Base-by-base conservation (phyloP, 1,140 invertebrate species). In the Plectus sambesii region DNA sequence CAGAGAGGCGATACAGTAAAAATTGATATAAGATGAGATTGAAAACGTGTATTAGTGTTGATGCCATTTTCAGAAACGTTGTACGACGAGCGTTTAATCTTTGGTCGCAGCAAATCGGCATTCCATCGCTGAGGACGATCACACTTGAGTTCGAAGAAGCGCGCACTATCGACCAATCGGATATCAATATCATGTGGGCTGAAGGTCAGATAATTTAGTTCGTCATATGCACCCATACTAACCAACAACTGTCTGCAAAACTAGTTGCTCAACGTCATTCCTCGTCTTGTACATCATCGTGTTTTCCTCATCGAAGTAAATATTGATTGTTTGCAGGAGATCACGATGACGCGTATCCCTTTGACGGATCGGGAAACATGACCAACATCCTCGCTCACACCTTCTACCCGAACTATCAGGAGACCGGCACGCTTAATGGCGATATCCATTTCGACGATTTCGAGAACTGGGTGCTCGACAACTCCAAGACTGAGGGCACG, bases 371-470 rank as follows among this genome's bases (percentile, higher is more conserved):
- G 12, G 60, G 62, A 5, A 20, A 36, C 17, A 40, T 55, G 23
- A 29, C 52, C 5, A 62, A 62, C 42, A 55, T 62, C 48, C 35
- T 62, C 36, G 60, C 60, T 3, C 60, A 62, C 38, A 62, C 60
- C 3, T 62, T 62, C 25, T 62, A 66, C 26, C 60, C 60, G 2
- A 62, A 59, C 27, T 62, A 66, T 30, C 47, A 63, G 22, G 38
- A 37, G 5, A 48, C 47, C 29, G 48, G 48, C 1, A 50, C 44
- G 5, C 39, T 62, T 5, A 62, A 62, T 38, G 60, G 60, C 12
- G 60, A 62, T 36, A 62, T 62, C 35, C 60, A 62, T 47, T 27
- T 62, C 15, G 60, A 62, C 49, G 60, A 62, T 47, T 65, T 45
- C 30, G 60, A 62, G 47, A 51, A 53, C 8, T 62, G 60, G 60